Conservation (phyloP, 2,797 vertebrate genomes). For the Ataeniobius toweri region DNA sequence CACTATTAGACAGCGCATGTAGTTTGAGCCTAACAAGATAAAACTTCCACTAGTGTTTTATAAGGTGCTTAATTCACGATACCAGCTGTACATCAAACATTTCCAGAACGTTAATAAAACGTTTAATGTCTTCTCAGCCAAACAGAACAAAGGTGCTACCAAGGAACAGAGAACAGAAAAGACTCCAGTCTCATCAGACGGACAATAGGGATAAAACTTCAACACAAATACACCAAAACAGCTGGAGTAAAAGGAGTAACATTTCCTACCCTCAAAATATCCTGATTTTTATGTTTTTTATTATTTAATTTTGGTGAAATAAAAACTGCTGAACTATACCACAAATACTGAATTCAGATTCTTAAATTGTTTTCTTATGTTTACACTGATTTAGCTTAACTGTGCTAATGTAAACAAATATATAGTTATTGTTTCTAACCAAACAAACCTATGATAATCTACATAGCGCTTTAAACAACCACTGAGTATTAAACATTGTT, state of each 20-base stretch:
- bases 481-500: neutral
- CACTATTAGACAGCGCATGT: neutral
- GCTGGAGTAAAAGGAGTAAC: neutral
- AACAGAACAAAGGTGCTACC: conserved; percentile 34
- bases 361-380: neutral
- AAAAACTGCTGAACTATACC: neutral
- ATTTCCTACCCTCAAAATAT: neutral
- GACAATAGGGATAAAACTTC: conserved; percentile 3
- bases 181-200: conserved; percentile 11
- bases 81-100: neutral
- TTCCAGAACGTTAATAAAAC: neutral
- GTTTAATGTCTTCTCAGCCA: conserved; percentile 46
- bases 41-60: neutral
- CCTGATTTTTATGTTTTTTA: neutral
- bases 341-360: neutral
- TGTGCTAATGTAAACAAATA: neutral
- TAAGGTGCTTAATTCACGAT: neutral
- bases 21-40: neutral
- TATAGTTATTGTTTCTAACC: neutral
- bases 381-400: neutral
- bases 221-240: conserved; percentile 20
- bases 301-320: neutral
- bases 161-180: conserved; percentile 48
- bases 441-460: neutral
- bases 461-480: neutral